Evolutionary conservation across 1,140 invertebrate genomes (phyloP).

Genomic region (Bombus superbus): DNA sequence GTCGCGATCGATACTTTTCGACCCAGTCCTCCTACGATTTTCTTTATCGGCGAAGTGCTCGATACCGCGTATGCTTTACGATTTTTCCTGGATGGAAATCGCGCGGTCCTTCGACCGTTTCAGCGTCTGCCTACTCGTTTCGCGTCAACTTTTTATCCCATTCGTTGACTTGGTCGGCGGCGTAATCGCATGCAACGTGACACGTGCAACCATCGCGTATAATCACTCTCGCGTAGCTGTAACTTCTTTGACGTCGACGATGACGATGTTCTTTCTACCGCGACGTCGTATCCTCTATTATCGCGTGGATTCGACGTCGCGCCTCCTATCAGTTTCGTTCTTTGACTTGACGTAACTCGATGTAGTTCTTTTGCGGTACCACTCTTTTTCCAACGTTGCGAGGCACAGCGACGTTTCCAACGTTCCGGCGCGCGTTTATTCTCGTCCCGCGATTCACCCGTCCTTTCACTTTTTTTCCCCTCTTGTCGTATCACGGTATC

Average conservation of each 20-base stretch:
- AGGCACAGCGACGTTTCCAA: conserved; percentile 15
- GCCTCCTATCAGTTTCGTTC: conserved; percentile 50
- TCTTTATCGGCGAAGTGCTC: no score
- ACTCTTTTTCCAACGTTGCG: conserved; percentile 34
- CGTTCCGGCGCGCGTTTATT: conserved; percentile 27
- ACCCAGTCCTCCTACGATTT: no score
- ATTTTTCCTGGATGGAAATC: neutral
- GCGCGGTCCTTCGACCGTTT: neutral
- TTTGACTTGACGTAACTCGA: conserved; percentile 39
- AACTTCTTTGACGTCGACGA: conserved; percentile 60
- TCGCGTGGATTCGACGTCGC: conserved; percentile 49
- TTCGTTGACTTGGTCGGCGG: conserved; percentile 40
- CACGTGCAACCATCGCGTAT: conserved; percentile 48
- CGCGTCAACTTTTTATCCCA: neutral
- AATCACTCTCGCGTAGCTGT: conserved; percentile 55
- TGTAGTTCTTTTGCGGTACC: conserved; percentile 45
- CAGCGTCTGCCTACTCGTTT: conserved; percentile 14
- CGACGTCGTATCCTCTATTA: conserved; percentile 57
- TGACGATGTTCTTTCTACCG: conserved; percentile 64
- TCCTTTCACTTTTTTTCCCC: neutral
- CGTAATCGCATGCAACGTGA: conserved; percentile 38
- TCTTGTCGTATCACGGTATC: conserved; percentile 23
- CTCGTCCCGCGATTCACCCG: neutral
- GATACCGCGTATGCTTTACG: no score
- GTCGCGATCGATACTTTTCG: no score